phyloP scores from a whole-genome alignment of 2,797 vertebrate species.

The Sparus aurata region DNA sequence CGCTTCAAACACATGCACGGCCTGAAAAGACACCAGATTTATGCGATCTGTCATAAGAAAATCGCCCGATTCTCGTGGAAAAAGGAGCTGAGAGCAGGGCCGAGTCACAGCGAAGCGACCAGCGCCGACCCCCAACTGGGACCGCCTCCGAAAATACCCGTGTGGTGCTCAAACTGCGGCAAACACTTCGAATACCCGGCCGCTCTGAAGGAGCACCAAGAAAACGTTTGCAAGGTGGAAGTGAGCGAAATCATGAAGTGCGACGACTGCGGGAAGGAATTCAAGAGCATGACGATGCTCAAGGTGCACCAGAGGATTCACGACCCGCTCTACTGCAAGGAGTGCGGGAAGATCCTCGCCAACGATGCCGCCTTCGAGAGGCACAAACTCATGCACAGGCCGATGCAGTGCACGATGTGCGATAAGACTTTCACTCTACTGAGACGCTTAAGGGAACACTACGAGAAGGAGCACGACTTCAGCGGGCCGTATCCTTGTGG shows the following conservation, averaged over 20 bases:
- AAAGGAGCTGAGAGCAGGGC: constrained; percentile 51
- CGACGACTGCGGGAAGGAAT: constrained; percentile 78
- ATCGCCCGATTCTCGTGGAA: constrained; percentile 67
- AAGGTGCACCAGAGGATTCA: constrained; percentile 83
- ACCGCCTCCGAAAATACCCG: constrained; percentile 61
- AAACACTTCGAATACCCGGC: constrained; percentile 78
- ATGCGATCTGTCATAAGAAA: constrained; percentile 81
- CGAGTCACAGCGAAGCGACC: not conserved
- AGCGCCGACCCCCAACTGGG: constrained; percentile 45
- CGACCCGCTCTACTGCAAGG: constrained; percentile 83
- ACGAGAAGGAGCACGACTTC: constrained; percentile 82
- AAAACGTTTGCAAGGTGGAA: constrained; percentile 74
- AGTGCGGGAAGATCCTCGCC: constrained; percentile 82
- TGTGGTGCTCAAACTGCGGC: constrained; percentile 84
- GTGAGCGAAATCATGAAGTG: constrained; percentile 72
- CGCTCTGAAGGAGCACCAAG: constrained; percentile 78
- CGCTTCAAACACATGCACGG: constrained; percentile 84
- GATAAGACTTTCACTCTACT: constrained; percentile 79
- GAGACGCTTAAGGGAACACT: constrained; percentile 80
- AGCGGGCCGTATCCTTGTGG: constrained; percentile 75
- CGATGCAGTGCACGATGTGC: constrained; percentile 82
- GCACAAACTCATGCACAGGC: constrained; percentile 83
- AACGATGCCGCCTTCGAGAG: constrained; percentile 76
- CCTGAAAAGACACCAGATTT: constrained; percentile 83
- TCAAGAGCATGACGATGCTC: constrained; percentile 81